Evolutionary conservation across 2,113 vertebrate species (phyloP).

Genomic region (Lota lota): DNA sequence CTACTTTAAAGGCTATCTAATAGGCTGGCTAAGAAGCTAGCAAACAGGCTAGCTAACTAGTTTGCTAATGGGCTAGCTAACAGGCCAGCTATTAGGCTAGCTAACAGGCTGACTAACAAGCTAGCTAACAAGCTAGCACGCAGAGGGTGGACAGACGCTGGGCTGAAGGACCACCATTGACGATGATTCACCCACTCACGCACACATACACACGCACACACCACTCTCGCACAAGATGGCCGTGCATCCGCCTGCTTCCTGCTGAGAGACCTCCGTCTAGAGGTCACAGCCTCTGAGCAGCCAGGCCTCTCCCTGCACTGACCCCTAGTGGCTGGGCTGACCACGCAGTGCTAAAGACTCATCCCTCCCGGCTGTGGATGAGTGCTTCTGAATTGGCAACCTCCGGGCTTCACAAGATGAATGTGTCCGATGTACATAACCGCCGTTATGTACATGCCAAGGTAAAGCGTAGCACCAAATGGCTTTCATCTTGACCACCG

Average conservation of each 20-base stretch:
- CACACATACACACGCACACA: constrained; percentile 26
- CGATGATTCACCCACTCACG: not conserved
- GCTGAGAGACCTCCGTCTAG: constrained; percentile 24
- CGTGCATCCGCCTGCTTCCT: constrained; percentile 45
- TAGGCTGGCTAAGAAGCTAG: constrained; percentile 9
- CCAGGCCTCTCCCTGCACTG: constrained; percentile 40
- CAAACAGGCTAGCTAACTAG: constrained; percentile 7
- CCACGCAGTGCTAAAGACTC: constrained; percentile 48
- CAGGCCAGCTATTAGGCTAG: constrained; percentile 13
- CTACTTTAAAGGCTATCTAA: constrained; percentile 2
- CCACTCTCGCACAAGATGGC: constrained; percentile 25
- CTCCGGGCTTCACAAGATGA: constrained; percentile 43
- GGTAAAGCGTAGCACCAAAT: constrained; percentile 60
- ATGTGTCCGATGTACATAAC: constrained; percentile 64
- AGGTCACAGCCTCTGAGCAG: constrained; percentile 12
- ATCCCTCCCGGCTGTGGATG: constrained; percentile 54
- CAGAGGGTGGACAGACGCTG: constrained; percentile 14
- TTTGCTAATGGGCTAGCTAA: constrained; percentile 5
- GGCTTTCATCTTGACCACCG: constrained; percentile 41
- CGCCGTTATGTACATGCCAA: constrained; percentile 62
- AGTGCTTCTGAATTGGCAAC: constrained; percentile 38
- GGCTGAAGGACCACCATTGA: constrained; percentile 4
- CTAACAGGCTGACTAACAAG: not conserved
- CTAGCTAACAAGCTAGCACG: not conserved
- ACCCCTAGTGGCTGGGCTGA: constrained; percentile 54